These are phyloP conservation scores for Reinhardtius hippoglossoides DNA, from an alignment of 2,113 vertebrate genomes.

Conservation along the genomic window DNA sequence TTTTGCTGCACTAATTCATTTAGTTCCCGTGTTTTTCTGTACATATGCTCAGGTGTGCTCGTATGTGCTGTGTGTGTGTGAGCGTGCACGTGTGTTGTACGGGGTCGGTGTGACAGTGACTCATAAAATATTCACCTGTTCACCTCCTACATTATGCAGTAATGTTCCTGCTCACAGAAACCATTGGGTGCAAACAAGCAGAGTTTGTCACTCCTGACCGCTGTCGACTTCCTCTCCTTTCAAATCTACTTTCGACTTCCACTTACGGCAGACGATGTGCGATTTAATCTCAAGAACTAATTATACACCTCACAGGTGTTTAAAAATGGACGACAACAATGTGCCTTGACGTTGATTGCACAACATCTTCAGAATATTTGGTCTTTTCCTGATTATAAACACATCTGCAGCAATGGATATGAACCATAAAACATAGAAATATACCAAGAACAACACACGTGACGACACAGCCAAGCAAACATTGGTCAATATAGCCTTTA, in stretches of 20 bases:
- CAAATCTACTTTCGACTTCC: slow-evolving; percentile 3
- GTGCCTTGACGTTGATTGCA: neutral
- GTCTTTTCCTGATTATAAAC: slow-evolving; percentile 1
- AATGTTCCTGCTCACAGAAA: slow-evolving; percentile 44
- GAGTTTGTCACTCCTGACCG: slow-evolving; percentile 18
- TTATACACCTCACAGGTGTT: neutral
- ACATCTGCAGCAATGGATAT: neutral
- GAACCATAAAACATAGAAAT: slow-evolving; percentile 13
- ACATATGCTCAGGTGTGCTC: neutral
- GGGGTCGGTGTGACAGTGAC: slow-evolving; percentile 33
- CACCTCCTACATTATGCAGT: slow-evolving; percentile 77
- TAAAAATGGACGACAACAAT: neutral
- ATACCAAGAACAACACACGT: neutral
- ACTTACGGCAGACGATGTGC: neutral
- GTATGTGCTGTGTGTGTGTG: neutral
- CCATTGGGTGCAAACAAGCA: slow-evolving; percentile 23
- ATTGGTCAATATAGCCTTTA: slow-evolving; percentile 94
- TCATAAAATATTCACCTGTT: slow-evolving; percentile 77
- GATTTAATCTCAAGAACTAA: neutral
- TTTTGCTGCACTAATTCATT: slow-evolving; percentile 39
- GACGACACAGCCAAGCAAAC: slow-evolving; percentile 13
- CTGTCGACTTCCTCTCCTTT: neutral
- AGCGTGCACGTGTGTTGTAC: neutral
- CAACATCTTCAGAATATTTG: neutral
- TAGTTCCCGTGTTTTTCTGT: slow-evolving; percentile 9